Conservation (phyloP, 2,113 vertebrate species). For the Lagopus muta region DNA sequence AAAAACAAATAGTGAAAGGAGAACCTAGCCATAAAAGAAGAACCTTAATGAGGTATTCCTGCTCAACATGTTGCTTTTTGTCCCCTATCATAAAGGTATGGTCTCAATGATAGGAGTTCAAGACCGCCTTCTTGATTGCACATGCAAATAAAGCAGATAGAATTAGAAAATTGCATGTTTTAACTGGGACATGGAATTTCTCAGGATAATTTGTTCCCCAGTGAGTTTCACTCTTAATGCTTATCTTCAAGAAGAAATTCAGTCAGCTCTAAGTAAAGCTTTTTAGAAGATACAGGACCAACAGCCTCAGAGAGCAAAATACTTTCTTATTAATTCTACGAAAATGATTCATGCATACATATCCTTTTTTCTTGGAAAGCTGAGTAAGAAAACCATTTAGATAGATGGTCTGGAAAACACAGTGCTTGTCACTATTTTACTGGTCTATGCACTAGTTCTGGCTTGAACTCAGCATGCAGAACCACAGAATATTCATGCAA, state of each 20-base stretch:
- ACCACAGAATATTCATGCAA: neutral
- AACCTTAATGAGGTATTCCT: neutral
- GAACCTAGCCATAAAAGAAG: neutral
- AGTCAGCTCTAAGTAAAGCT: neutral
- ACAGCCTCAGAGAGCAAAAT: neutral
- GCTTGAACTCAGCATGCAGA: neutral
- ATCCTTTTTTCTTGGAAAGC: neutral
- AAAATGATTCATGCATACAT: neutral
- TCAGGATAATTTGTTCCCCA: neutral
- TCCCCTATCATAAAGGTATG: neutral
- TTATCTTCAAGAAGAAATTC: neutral
- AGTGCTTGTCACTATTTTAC: neutral
- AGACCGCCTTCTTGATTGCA: neutral
- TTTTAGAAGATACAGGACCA: neutral
- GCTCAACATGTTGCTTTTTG: neutral
- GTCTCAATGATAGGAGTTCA: fast-evolving
- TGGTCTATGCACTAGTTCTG: neutral
- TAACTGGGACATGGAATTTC: neutral
- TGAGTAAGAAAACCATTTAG: neutral
- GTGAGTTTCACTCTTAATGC: neutral
- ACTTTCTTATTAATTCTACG: neutral
- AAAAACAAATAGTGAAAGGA: neutral
- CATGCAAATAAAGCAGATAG: neutral
- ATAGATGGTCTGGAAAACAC: neutral
- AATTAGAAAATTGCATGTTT: neutral